Evolutionary conservation across 64 coral and sea anemone genomes (phyloP).

Genomic region (Actinia tenebrosa): DNA sequence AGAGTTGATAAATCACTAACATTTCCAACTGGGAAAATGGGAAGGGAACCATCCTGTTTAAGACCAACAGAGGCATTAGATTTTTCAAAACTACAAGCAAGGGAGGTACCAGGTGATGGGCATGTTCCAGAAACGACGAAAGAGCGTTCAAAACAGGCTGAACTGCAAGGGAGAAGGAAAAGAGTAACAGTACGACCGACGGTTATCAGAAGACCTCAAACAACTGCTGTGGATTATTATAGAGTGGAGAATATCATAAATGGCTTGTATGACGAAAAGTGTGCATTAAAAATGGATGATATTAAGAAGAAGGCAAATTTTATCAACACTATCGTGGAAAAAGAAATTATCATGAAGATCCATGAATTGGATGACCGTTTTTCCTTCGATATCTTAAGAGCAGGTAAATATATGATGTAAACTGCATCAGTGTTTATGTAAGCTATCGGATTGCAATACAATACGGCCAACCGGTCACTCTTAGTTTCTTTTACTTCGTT

Average conservation of each 20-base stretch:
- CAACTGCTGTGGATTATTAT: background rate
- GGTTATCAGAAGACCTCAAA: background rate
- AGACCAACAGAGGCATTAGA: background rate
- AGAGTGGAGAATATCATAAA: background rate
- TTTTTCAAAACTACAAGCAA: background rate
- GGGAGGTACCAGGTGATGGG: too few species aligned
- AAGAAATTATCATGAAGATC: background rate
- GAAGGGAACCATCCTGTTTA: too few species aligned
- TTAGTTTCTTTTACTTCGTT: too few species aligned
- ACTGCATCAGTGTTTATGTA: too few species aligned
- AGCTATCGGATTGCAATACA: too few species aligned
- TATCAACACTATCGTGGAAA: background rate
- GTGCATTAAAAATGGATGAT: background rate
- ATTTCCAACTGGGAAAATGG: background rate
- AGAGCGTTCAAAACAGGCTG: background rate
- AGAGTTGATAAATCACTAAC: background rate
- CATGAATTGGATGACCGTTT: background rate
- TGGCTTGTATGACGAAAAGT: background rate
- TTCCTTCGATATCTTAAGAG: background rate
- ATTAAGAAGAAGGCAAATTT: background rate
- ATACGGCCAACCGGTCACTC: too few species aligned
- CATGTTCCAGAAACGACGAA: background rate
- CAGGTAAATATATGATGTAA: background rate
- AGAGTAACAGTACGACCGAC: background rate
- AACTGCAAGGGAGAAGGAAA: background rate